phyloP scores from a whole-genome alignment of 2,797 vertebrate genomes.

The Zalophus californianus region DNA sequence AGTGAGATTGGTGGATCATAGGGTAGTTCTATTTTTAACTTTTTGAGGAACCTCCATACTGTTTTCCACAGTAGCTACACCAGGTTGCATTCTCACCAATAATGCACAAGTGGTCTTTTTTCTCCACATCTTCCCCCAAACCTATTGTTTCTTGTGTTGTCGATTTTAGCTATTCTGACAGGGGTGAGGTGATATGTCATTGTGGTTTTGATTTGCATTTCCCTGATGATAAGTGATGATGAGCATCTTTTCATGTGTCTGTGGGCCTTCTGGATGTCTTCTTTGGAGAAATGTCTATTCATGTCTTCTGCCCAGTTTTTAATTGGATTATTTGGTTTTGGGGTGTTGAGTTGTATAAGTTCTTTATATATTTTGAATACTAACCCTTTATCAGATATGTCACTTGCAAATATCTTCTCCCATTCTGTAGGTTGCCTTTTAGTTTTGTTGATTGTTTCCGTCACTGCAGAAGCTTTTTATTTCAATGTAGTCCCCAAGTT shows the following conservation, averaged over 20 bases:
- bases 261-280: background rate
- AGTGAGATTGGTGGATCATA: background rate
- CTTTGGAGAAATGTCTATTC: background rate
- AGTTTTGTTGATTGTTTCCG: background rate
- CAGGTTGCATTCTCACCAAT: background rate
- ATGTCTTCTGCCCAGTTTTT: background rate
- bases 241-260: background rate
- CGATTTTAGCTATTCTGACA: background rate
- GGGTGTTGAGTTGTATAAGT: background rate
- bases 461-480: background rate
- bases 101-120: background rate
- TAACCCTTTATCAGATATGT: background rate
- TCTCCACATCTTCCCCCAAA: background rate
- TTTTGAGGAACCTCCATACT: background rate
- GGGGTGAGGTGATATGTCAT: background rate
- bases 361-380: background rate
- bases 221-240: background rate
- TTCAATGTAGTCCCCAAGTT: background rate
- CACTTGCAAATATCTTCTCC: background rate
- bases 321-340: background rate
- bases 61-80: background rate
- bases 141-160: background rate
- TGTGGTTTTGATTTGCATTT: background rate
- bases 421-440: background rate
- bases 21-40: background rate